Percentiles rank a stretch among this genome's conserved stretches.
Conservation (phyloP, 2,888 invertebrate species). For the Pogonocherus hispidulus region DNA sequence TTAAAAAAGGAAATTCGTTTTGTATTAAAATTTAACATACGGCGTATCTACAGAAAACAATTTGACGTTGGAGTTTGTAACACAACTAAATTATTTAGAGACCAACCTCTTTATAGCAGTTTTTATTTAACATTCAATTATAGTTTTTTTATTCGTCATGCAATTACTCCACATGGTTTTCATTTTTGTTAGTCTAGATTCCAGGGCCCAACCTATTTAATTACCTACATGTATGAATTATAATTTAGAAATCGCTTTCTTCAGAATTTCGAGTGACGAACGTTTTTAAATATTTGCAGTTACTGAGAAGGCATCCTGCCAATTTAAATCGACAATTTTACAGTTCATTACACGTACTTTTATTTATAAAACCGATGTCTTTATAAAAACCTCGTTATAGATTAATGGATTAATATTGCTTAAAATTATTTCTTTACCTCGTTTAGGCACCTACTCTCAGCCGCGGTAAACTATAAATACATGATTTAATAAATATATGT, state of each 20-base stretch:
- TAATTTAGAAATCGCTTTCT: slow-evolving; percentile 3
- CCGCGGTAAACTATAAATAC: too few relatives aligned
- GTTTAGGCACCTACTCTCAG: too few relatives aligned
- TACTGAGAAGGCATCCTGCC: background rate
- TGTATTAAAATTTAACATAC: slow-evolving; percentile 52
- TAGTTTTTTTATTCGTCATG: slow-evolving; percentile 33
- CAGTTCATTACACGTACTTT: background rate
- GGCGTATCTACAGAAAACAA: slow-evolving; percentile 49
- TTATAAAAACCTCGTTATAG: background rate
- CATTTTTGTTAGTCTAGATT: slow-evolving; percentile 17
- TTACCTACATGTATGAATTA: background rate
- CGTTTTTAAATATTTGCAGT: background rate
- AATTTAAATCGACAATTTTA: background rate
- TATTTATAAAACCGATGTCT: background rate
- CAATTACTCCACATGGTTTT: slow-evolving; percentile 25
- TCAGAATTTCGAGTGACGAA: background rate
- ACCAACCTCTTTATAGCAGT: slow-evolving; percentile 35
- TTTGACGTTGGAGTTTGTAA: slow-evolving; percentile 50
- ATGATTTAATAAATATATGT: too few relatives aligned
- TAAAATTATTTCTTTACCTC: background rate
- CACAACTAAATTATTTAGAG: slow-evolving; percentile 45
- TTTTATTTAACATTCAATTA: slow-evolving; percentile 29
- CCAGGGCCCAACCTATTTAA: slow-evolving; percentile 20
- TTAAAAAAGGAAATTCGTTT: slow-evolving; percentile 53
- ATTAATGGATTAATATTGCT: background rate